A percentile compares a stretch with the other conserved stretches of the same genome.
Evolutionary conservation across 2,888 invertebrate species (phyloP).

Genomic region (Sisyra terminalis): DNA sequence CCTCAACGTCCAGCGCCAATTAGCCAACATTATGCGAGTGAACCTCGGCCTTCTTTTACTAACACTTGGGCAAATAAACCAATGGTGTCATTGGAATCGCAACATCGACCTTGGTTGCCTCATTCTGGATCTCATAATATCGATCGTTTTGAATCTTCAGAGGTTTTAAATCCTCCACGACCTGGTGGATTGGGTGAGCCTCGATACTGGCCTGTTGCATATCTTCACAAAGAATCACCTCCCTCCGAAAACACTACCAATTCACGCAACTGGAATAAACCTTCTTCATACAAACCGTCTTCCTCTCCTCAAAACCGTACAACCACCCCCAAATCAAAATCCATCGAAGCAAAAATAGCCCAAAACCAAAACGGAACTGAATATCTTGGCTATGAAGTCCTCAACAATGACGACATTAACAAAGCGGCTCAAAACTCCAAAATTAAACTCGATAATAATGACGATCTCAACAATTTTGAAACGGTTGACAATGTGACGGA

Average conservation of each 20-base stretch:
- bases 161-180: slow-evolving; percentile 29
- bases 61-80: slow-evolving; percentile 16
- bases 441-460: neutral
- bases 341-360: neutral
- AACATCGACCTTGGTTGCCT: slow-evolving; percentile 27
- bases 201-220: slow-evolving; percentile 61
- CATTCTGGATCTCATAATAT: slow-evolving; percentile 24
- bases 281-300: neutral
- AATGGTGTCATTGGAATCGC: slow-evolving; percentile 25
- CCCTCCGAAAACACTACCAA: slow-evolving; percentile 37
- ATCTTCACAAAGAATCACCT: slow-evolving; percentile 62
- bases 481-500: slow-evolving; percentile 3
- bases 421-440: neutral
- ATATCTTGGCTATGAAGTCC: neutral
- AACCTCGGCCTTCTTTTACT: slow-evolving; percentile 3
- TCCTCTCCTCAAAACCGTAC: too few species aligned
- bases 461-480: neutral
- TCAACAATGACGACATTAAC: neutral
- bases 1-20: neutral
- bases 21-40: neutral
- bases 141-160: slow-evolving; percentile 24
- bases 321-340: neutral
- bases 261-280: neutral
- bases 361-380: neutral
- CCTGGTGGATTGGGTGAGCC: slow-evolving; percentile 30